Conservation (phyloP, 2,888 invertebrate genomes). For the Athalia circularis region DNA sequence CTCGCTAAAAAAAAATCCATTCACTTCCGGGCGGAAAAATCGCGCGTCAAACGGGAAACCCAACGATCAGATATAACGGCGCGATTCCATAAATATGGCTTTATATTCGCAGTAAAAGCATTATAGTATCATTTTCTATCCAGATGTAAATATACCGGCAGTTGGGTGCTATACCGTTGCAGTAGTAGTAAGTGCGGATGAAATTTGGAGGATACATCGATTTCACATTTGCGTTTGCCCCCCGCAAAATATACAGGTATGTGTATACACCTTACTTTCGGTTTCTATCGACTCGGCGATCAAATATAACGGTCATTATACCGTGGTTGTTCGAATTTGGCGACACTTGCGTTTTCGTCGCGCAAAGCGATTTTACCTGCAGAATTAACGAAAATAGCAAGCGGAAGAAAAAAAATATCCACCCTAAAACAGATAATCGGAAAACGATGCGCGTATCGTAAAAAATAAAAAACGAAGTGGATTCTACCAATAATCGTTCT, state of each 20-base stretch:
- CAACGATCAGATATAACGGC: not conserved
- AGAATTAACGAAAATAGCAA: too few species aligned
- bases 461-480: not conserved
- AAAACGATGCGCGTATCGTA: not conserved
- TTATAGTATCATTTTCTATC: conserved; percentile 12
- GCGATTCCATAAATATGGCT: conserved; percentile 3
- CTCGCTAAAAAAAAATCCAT: not conserved
- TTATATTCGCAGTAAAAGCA: conserved; percentile 16
- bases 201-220: conserved; percentile 17
- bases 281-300: conserved; percentile 10
- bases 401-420: too few species aligned
- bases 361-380: not conserved
- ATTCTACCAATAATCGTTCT: conserved; percentile 21
- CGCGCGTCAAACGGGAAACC: not conserved
- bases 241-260: not conserved
- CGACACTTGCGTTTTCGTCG: not conserved
- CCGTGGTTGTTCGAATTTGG: conserved; percentile 1
- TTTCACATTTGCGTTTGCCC: conserved; percentile 13
- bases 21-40: not conserved
- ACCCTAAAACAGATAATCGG: too few species aligned
- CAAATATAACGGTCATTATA: conserved; percentile 6
- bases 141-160: conserved; percentile 1
- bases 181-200: not conserved
- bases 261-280: not conserved
- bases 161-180: not conserved